Evolutionary conservation across 2,888 invertebrate species (phyloP), one percentile per base, ranked within the genome.

Genomic region (Cantharis rufa): DNA sequence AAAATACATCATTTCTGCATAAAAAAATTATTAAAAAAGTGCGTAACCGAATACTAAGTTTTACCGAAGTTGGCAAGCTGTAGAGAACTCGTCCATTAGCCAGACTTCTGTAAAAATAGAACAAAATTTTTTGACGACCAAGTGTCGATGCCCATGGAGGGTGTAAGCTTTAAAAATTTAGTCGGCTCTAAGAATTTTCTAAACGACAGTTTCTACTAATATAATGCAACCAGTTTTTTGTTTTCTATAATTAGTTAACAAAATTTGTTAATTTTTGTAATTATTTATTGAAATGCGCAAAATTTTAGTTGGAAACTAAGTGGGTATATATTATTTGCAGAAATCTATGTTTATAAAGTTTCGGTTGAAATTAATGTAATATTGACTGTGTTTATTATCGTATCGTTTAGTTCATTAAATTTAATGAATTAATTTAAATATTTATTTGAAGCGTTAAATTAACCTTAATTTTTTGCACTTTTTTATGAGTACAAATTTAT

Each of bases 381-480:
- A 48, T 48, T 48, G 48, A 48, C 48, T 48, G n/a, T 48, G 48
- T 48, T 48, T 48, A 48, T 48, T 48, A 48, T 48, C 48, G n/a
- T 48, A 48, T 48, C 48, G 48, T 48, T 66, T 66, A 66, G 64
- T 66, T 66, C 24, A 21, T 66, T 66, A 66, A 66, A 21, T 66
- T 11, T 66, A 66, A 66, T 66, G 21, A 66, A 63, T 5, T 63
- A 63, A 15, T 18, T 63, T 63, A 63, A 63, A 66, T 66, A 21
- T 66, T 66, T 21, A 66, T 66, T 66, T 15, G 24, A 66, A 66
- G 21, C 64, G 64, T 66, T 66, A 66, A 66, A 66, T 66, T 66
- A 66, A 66, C 18, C 64, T 66, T 66, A 66, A 66, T 66, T 66
- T 66, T 66, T 66, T 66, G 24, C 64, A 66, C 64, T 66, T 66